A percentile compares a stretch with the other conserved stretches of the same genome.
phyloP scores from a whole-genome alignment of 2,888 invertebrate genomes.

The Lysandra bellargus region DNA sequence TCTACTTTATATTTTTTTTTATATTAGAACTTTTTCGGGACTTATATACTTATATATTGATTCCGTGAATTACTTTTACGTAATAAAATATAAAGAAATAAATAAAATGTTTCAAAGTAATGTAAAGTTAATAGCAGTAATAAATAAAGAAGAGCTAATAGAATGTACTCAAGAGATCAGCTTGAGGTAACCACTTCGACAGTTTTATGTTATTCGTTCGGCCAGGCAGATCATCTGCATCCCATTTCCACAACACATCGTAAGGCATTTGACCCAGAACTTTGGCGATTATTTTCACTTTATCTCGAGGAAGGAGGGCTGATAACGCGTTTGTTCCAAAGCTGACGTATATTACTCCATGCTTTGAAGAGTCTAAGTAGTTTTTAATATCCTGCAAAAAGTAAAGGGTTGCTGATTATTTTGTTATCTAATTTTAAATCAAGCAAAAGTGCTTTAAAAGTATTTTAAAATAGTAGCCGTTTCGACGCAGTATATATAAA shows the following conservation, averaged over 20 bases:
- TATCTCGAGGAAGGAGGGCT: constrained; percentile 42
- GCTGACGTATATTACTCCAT: constrained; percentile 58
- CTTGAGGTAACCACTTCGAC: constrained; percentile 60
- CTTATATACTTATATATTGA: too few relatives aligned
- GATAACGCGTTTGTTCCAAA: constrained; percentile 54
- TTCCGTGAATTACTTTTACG: too few relatives aligned
- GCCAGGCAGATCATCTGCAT: constrained; percentile 51
- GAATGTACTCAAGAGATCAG: constrained; percentile 59
- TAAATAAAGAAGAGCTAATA: constrained; percentile 27
- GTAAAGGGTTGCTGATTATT: neutral
- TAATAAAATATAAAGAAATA: too few relatives aligned
- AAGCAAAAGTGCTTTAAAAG: neutral
- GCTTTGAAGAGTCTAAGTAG: constrained; percentile 55
- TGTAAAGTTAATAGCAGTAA: neutral
- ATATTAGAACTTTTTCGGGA: too few relatives aligned
- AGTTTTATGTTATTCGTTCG: constrained; percentile 49
- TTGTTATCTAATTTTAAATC: neutral
- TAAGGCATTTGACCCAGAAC: constrained; percentile 57
- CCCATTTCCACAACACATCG: constrained; percentile 64
- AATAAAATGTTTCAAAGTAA: too few relatives aligned
- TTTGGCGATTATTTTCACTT: constrained; percentile 48
- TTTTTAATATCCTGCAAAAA: constrained; percentile 52
- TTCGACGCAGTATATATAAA: neutral
- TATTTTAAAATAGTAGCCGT: neutral
- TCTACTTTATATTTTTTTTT: too few relatives aligned